Percentiles rank a stretch among this genome's conserved stretches.
Evolutionary conservation across 2,888 invertebrate species (phyloP).

Genomic region (Calliphora vomitoria): DNA sequence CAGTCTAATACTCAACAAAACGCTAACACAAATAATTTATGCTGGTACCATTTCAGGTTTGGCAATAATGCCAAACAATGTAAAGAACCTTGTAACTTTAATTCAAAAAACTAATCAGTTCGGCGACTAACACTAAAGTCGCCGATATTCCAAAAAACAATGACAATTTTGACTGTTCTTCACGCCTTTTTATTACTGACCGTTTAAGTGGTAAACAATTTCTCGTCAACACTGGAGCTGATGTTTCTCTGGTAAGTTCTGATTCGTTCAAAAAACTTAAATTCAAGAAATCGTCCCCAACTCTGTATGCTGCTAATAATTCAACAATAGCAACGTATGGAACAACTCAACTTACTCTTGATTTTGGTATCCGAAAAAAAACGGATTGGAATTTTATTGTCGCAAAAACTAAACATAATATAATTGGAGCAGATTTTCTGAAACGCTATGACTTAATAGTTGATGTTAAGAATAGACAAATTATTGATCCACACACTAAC

Average conservation of each 20-base stretch:
- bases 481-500: neutral
- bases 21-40: neutral
- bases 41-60: neutral
- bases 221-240: neutral
- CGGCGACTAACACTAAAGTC: neutral
- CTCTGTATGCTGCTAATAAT: neutral
- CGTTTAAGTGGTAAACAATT: constrained; percentile 9
- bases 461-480: neutral
- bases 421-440: no score
- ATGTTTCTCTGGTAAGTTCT: constrained; percentile 25
- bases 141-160: neutral
- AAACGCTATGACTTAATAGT: no score
- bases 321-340: neutral
- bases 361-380: neutral
- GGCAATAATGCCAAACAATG: neutral
- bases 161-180: neutral
- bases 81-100: no score
- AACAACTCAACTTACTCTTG: neutral
- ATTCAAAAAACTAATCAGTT: no score
- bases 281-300: neutral
- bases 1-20: neutral
- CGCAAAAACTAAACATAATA: no score
- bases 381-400: no score
- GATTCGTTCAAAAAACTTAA: neutral
- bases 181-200: constrained; percentile 1